Percentiles rank a stretch among this genome's conserved stretches.
These are phyloP conservation scores for Gymnogyps californianus DNA, from an alignment of 2,113 vertebrate species.

Conservation along the genomic window DNA sequence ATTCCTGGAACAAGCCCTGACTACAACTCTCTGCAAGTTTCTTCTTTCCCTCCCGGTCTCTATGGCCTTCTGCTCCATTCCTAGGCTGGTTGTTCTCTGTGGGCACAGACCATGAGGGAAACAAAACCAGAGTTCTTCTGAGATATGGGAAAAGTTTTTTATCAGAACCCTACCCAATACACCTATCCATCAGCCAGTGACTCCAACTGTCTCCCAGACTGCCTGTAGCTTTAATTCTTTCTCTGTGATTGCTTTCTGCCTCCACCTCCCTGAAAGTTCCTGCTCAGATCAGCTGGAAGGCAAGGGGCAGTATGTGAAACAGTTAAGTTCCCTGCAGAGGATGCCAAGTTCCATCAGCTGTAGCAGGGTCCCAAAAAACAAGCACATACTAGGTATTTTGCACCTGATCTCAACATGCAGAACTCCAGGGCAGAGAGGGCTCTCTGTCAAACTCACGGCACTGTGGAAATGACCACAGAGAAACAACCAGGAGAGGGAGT, in stretches of 20 bases:
- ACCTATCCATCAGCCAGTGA: background rate
- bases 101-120: background rate
- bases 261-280: background rate
- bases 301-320: background rate
- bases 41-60: background rate
- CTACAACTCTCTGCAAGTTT: background rate
- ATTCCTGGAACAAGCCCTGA: background rate
- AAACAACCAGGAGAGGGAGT: background rate
- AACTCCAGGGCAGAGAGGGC: background rate
- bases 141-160: background rate
- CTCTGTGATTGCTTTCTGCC: background rate
- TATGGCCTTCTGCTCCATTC: background rate
- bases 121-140: background rate
- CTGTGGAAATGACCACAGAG: slow-evolving; percentile 2
- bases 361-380: background rate
- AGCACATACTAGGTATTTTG: background rate
- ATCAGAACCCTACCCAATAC: background rate
- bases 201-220: background rate
- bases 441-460: background rate
- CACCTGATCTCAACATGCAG: background rate
- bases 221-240: background rate
- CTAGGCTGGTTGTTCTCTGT: background rate
- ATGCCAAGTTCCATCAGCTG: background rate
- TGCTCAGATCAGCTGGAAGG: background rate
- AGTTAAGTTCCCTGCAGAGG: background rate